A percentile compares a stretch with the other conserved stretches of the same genome.
These are phyloP conservation scores for Manis javanica DNA, from an alignment of 2,797 vertebrate genomes.

Conservation along the genomic window DNA sequence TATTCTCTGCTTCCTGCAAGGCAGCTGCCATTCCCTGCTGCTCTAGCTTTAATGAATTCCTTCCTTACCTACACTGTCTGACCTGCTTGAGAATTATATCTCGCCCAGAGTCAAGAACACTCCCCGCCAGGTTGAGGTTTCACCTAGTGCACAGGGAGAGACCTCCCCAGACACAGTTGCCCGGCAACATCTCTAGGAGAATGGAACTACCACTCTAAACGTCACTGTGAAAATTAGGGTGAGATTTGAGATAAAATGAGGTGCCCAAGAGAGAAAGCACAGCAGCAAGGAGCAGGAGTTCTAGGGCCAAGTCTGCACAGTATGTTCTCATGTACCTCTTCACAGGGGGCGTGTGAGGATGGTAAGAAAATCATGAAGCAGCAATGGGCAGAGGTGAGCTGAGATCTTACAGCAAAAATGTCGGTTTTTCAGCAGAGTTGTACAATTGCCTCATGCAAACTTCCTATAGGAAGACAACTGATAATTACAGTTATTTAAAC, in stretches of 20 bases:
- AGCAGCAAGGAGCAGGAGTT: neutral
- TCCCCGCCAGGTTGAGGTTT: no score
- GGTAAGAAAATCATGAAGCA: neutral
- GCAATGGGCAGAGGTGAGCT: neutral
- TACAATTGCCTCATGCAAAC: neutral
- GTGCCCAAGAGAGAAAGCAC: neutral
- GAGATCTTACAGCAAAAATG: neutral
- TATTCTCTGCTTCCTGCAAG: no score
- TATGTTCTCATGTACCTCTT: neutral
- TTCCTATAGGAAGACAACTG: fast-evolving
- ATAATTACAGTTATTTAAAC: neutral
- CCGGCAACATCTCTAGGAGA: neutral
- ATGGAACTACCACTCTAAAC: neutral
- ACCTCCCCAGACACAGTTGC: no score
- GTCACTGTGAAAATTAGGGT: neutral
- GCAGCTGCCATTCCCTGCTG: no score
- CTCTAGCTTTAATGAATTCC: no score
- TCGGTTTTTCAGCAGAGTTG: neutral
- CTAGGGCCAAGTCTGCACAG: neutral
- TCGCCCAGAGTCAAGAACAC: no score
- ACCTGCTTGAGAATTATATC: no score
- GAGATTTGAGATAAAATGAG: neutral
- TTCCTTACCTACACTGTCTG: no score
- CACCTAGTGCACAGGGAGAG: no score
- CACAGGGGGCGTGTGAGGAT: neutral